Evolutionary conservation across 2,797 vertebrate species (phyloP).

Genomic region (Hyperoplus lanceolatus): DNA sequence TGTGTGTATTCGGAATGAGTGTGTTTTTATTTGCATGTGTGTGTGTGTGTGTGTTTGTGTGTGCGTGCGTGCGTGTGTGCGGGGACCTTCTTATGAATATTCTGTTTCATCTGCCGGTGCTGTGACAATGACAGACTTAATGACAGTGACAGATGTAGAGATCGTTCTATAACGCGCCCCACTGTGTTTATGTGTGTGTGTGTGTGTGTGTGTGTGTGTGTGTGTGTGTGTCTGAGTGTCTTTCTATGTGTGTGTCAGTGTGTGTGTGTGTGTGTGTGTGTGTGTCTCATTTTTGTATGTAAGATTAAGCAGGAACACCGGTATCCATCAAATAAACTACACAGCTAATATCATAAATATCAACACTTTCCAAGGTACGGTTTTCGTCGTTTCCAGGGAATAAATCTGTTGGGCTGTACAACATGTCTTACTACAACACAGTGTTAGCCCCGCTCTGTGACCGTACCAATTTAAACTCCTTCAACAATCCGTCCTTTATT

Average conservation of each 20-base stretch:
- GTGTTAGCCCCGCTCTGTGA: conserved; percentile 48
- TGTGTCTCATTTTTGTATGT: conserved; percentile 38
- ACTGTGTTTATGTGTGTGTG: conserved; percentile 15
- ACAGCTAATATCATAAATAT: conserved; percentile 83
- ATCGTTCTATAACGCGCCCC: conserved; percentile 58
- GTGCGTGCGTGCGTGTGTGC: conserved; percentile 33
- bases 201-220: conserved; percentile 48
- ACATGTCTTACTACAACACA: conserved; percentile 49
- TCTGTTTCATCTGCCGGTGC: conserved; percentile 84
- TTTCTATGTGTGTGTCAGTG: neutral
- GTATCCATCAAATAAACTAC: conserved; percentile 81
- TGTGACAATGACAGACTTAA: conserved; percentile 85
- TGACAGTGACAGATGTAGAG: conserved; percentile 89
- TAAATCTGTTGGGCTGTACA: conserved; percentile 59
- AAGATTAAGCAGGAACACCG: conserved; percentile 65
- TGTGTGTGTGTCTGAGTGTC: conserved; percentile 50
- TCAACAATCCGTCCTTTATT: conserved; percentile 53
- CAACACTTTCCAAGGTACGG: conserved; percentile 69
- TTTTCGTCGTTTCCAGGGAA: conserved; percentile 53
- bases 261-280: conserved; percentile 42
- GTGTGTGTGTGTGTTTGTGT: conserved; percentile 42
- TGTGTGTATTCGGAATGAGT: conserved; percentile 69
- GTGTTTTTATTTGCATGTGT: conserved; percentile 67
- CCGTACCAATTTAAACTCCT: conserved; percentile 44
- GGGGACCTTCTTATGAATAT: conserved; percentile 85